A percentile compares a stretch with the other conserved stretches of the same genome.
Conservation (phyloP, 64 coral and sea anemone genomes). For the Pocillopora verrucosa region DNA sequence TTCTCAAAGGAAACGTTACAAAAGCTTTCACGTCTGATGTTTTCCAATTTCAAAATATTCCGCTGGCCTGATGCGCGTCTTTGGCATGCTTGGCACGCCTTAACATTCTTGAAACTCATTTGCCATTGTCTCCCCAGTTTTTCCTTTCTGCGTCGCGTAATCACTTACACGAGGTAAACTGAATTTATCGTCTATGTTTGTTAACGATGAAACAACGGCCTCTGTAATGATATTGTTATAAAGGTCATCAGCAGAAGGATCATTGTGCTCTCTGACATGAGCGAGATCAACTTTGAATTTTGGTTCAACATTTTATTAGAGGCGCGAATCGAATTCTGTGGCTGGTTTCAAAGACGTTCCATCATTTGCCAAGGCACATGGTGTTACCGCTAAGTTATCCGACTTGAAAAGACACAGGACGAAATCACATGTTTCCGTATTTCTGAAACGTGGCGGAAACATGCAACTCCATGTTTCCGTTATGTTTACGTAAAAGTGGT, state of each 20-base stretch:
- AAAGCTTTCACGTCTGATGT: slow-evolving; percentile 40
- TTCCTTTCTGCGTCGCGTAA: slow-evolving; percentile 57
- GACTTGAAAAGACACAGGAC: slow-evolving; percentile 7
- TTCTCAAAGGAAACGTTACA: neutral
- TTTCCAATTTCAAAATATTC: slow-evolving; percentile 49
- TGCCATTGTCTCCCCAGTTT: slow-evolving; percentile 63
- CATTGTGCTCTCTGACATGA: slow-evolving; percentile 44
- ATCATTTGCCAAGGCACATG: slow-evolving; percentile 54
- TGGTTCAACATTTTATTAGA: slow-evolving; percentile 63
- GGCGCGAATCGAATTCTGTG: slow-evolving; percentile 70
- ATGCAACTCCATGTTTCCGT: no score
- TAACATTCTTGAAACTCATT: slow-evolving; percentile 46
- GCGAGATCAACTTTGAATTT: slow-evolving; percentile 47
- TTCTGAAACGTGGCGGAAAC: no score
- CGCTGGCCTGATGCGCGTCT: slow-evolving; percentile 7
- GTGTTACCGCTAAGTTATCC: slow-evolving; percentile 26
- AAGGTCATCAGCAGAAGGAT: slow-evolving; percentile 59
- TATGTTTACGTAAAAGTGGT: no score
- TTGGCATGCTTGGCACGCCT: slow-evolving; percentile 53
- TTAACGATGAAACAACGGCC: slow-evolving; percentile 64
- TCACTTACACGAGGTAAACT: slow-evolving; percentile 35
- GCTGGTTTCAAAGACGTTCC: slow-evolving; percentile 73
- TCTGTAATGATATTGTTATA: slow-evolving; percentile 46
- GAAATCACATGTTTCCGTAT: no score
- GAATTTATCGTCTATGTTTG: no score